Evolutionary conservation across 2,888 invertebrate genomes (phyloP).

Genomic region (Ormyrus thymus): DNA sequence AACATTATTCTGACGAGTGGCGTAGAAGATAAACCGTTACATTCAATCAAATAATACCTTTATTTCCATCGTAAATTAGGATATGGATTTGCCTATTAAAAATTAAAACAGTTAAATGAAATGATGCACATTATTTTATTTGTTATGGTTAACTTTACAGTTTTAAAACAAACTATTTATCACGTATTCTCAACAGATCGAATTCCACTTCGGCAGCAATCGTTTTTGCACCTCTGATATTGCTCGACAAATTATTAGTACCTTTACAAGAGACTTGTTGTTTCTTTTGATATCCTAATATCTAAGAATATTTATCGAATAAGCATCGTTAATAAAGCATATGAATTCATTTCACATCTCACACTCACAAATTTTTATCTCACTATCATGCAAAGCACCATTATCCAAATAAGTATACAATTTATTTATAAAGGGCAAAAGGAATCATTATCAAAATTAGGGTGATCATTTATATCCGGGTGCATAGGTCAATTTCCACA

Average conservation of each 20-base stretch:
- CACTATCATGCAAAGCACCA: slow-evolving; percentile 43
- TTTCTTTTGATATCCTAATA: slow-evolving; percentile 12
- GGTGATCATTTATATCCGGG: background rate
- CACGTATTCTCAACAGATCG: no score
- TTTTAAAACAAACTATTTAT: no score
- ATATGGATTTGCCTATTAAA: no score
- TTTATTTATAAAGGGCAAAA: slow-evolving; percentile 33
- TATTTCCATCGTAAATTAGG: no score
- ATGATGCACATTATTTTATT: no score
- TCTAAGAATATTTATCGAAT: slow-evolving; percentile 14
- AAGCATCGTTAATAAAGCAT: slow-evolving; percentile 29
- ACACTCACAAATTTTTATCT: background rate
- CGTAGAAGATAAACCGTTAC: slow-evolving; percentile 19
- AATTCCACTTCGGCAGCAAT: no score
- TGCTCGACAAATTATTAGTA: slow-evolving; percentile 33
- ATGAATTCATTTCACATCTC: slow-evolving; percentile 4
- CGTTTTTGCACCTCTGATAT: slow-evolving; percentile 11
- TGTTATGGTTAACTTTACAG: no score
- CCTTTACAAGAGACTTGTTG: slow-evolving; percentile 25
- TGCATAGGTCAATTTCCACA: slow-evolving; percentile 7
- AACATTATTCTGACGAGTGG: slow-evolving; percentile 35
- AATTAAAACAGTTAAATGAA: no score
- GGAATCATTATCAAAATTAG: slow-evolving; percentile 10
- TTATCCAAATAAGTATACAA: slow-evolving; percentile 25
- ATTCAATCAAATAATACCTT: background rate